Conservation (phyloP, 2,113 vertebrate genomes). For the Cinclus mexicanus region DNA sequence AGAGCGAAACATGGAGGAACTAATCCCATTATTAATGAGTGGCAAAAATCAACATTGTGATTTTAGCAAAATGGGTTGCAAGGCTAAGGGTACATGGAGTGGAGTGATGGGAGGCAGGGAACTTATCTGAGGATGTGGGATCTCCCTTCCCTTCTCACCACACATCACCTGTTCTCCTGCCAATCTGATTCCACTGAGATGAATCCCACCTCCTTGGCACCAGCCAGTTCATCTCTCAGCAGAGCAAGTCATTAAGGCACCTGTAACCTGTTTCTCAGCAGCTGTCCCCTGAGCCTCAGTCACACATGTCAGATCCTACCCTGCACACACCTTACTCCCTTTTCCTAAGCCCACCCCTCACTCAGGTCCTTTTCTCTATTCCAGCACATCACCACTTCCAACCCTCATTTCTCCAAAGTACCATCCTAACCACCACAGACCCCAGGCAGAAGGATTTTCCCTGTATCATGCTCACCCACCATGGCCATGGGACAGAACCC, state of each 20-base stretch:
- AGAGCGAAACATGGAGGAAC: not conserved
- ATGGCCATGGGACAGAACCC: not conserved
- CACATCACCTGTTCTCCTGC: not conserved
- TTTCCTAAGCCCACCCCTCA: not conserved
- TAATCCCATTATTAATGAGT: not conserved
- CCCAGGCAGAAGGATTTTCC: not conserved
- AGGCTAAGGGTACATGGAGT: fast-evolving
- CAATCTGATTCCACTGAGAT: not conserved
- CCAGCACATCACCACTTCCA: not conserved
- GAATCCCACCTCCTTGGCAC: not conserved
- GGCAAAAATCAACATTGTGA: not conserved
- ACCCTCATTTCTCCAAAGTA: not conserved
- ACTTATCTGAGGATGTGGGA: not conserved
- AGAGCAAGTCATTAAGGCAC: not conserved
- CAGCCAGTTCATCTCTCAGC: not conserved
- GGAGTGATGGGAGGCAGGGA: not conserved
- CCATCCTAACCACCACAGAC: not conserved
- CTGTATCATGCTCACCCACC: not conserved
- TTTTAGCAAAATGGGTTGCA: not conserved
- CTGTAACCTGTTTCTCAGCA: not conserved
- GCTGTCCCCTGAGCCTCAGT: not conserved
- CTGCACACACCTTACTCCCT: not conserved
- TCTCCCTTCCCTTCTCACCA: not conserved
- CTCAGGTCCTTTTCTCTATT: not conserved
- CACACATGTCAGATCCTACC: not conserved